Evolutionary conservation across 2,113 vertebrate genomes (phyloP), one percentile per base, ranked within the genome.

Genomic region (Lepus europaeus): DNA sequence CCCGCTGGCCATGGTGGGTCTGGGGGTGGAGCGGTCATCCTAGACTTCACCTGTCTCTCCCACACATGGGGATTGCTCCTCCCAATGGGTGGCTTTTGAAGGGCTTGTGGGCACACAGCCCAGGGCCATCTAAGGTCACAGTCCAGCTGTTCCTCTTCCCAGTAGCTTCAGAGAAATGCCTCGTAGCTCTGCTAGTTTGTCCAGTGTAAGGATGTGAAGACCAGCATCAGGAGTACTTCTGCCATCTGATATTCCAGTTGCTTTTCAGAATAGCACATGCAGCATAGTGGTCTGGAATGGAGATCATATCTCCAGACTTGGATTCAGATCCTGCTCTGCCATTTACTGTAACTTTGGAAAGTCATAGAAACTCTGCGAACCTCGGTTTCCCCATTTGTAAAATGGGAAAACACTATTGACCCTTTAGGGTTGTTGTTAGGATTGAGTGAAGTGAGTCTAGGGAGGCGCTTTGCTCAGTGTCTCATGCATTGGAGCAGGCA

Each of bases 311-410:
- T 36, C 36, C n/a, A 85, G 45, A 51, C 19, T 29, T 82, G 68
- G 11, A 29, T 45, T 85, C 19, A 10, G 36, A 22, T 49, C 51
- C 69, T 36, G 7, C 25, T 53, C 36, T 64, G 31, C 36, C 63
- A 4, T 45, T 77, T 56, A 6, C 25, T 59, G 1, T 36, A 73
- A 22, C 22, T 49, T 77, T 19, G 68, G 49, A 81, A 89, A 93
- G 45, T 80, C 66, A 31, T 20, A 59, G 14, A 31, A 36, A 1
- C 9, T 92, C 68, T 13, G 0, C 49, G 70, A 70, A 31, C 53
- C 87, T 88, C 19, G 0, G n/a, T 84, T 77, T 70, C 77, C 29
- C 83, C 13, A 36, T 80, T 25, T 91, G 70, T 96, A 87, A 92
- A 61, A 78, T 64, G 39, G 51, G 11, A 25, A 33, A 77, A 0